Conservation (phyloP, 2,797 vertebrate genomes). For the Myripristis jacobus region DNA sequence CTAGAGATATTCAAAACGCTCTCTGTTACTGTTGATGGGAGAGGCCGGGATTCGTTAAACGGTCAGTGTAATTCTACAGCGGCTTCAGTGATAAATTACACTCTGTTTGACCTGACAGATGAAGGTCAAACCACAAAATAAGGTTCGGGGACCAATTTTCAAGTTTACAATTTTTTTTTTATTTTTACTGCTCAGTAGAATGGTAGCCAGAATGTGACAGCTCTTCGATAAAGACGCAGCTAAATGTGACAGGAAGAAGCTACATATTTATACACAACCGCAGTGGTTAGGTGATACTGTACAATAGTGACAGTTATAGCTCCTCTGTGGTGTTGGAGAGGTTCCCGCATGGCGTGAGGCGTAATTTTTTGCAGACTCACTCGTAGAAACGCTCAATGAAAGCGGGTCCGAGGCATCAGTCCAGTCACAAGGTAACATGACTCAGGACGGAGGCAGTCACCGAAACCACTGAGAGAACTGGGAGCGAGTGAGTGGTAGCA, state of each 20-base stretch:
- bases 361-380: not conserved
- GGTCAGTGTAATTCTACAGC: slow-evolving; percentile 45
- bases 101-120: slow-evolving; percentile 65
- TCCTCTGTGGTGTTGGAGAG: slow-evolving; percentile 8
- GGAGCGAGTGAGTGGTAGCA: not conserved
- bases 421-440: slow-evolving; percentile 16
- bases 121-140: slow-evolving; percentile 75
- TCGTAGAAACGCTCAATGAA: not conserved
- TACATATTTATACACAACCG: slow-evolving; percentile 16
- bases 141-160: slow-evolving; percentile 69
- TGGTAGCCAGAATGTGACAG: slow-evolving; percentile 26
- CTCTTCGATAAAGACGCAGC: slow-evolving; percentile 43
- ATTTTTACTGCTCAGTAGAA: slow-evolving; percentile 50
- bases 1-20: slow-evolving; percentile 30
- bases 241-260: slow-evolving; percentile 36
- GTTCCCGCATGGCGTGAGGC: slow-evolving; percentile 18
- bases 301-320: slow-evolving; percentile 18
- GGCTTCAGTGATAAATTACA: slow-evolving; percentile 68
- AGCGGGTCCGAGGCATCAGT: not conserved
- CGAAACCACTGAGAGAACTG: slow-evolving; percentile 10
- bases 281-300: slow-evolving; percentile 14
- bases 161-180: slow-evolving; percentile 33
- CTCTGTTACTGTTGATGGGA: slow-evolving; percentile 51
- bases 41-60: slow-evolving; percentile 59
- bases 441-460: slow-evolving; percentile 2